phyloP scores from a whole-genome alignment of 2,888 invertebrate genomes.

The Pyrgus malvae region DNA sequence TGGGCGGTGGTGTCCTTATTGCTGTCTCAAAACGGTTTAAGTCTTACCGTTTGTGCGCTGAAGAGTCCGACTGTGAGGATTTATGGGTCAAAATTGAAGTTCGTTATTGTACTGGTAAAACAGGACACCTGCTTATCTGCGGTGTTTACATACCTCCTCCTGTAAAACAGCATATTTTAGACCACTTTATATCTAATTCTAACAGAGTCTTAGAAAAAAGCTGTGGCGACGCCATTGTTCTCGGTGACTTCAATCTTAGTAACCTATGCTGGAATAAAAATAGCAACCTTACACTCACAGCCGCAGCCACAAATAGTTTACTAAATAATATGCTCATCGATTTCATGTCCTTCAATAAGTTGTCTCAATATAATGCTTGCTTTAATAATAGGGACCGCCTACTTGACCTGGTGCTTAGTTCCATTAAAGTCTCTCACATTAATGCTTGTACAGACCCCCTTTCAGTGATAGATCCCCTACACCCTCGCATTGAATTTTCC shows the following conservation, averaged over 20 bases:
- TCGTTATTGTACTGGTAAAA: neutral
- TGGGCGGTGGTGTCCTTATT: neutral
- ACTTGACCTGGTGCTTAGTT: no score
- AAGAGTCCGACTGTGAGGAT: neutral
- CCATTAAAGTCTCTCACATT: no score
- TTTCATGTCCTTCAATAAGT: no score
- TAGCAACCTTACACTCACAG: neutral
- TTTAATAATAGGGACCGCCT: no score
- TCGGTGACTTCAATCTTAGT: neutral
- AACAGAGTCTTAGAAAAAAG: neutral
- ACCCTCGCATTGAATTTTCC: no score
- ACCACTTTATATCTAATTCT: neutral
- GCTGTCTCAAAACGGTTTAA: neutral
- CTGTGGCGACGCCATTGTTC: neutral
- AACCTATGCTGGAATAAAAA: neutral
- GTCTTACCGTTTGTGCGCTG: neutral
- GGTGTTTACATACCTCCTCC: constrained; percentile 1
- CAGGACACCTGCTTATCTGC: neutral
- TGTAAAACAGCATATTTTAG: neutral
- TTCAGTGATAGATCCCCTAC: no score
- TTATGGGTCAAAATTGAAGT: neutral
- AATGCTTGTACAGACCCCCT: no score
- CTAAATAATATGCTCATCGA: neutral
- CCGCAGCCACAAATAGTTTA: neutral
- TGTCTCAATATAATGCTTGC: no score